These are phyloP conservation scores for Martes flavigula DNA, from an alignment of 2,797 vertebrate species.

Conservation along the genomic window DNA sequence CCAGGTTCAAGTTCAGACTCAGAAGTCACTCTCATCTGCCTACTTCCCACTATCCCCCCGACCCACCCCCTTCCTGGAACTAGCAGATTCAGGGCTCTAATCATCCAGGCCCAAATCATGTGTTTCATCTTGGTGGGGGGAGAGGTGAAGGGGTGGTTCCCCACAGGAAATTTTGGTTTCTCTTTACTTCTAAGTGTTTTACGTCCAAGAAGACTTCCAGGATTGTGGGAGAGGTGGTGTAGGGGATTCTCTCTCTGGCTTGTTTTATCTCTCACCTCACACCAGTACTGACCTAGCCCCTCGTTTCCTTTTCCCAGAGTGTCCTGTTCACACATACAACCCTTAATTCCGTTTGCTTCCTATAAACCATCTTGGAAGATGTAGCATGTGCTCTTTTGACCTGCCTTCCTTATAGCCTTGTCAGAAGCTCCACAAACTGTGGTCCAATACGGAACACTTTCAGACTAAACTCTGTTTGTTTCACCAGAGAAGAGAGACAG, in stretches of 20 bases:
- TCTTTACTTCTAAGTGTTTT: neutral
- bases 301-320: neutral
- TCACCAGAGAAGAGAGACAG: neutral
- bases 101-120: neutral
- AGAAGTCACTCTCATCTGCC: neutral
- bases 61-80: neutral
- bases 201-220: neutral
- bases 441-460: neutral
- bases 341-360: neutral
- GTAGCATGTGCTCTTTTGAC: neutral
- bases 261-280: neutral
- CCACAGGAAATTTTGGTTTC: neutral
- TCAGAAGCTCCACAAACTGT: neutral
- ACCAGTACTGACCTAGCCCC: neutral
- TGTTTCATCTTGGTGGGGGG: neutral
- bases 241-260: neutral
- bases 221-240: neutral
- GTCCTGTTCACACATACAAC: neutral
- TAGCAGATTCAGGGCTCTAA: neutral
- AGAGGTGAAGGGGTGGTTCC: neutral
- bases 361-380: constrained; percentile 13
- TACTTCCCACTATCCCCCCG: no score
- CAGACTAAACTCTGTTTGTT: neutral
- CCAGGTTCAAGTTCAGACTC: neutral
- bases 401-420: neutral